Percentiles rank a stretch among this genome's conserved stretches.
phyloP scores from a whole-genome alignment of 2,888 invertebrate genomes.

The Atethmia centrago region DNA sequence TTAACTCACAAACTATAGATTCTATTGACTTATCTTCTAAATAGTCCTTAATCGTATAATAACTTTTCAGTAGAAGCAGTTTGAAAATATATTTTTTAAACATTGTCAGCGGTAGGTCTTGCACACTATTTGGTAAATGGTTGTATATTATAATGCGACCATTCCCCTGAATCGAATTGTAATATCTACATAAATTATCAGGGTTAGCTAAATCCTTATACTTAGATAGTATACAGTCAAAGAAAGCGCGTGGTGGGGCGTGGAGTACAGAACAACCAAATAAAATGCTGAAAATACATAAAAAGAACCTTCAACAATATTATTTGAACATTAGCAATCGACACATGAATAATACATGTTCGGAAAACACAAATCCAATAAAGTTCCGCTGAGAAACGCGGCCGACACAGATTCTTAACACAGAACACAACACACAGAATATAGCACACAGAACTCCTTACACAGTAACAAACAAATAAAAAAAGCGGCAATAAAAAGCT shows the following conservation, averaged over 20 bases:
- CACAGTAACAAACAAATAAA: constrained; percentile 31
- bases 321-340: constrained; percentile 51
- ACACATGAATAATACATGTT: constrained; percentile 45
- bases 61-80: no score
- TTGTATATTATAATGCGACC: no score
- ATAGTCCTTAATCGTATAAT: no score
- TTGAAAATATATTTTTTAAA: no score
- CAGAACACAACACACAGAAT: constrained; percentile 1
- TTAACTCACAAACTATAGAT: no score
- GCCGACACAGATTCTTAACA: constrained; percentile 11
- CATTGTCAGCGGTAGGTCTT: no score
- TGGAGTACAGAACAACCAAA: background rate
- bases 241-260: background rate
- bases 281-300: constrained; percentile 2
- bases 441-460: background rate
- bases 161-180: background rate
- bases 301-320: constrained; percentile 23
- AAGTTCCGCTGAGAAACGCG: constrained; percentile 2
- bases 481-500: constrained; percentile 48
- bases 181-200: background rate
- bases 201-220: background rate
- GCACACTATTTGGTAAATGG: no score
- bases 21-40: no score
- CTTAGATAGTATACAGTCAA: background rate
- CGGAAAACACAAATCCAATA: constrained; percentile 49